phyloP scores from a whole-genome alignment of 2,797 vertebrate genomes.

The Hephaestus fuliginosus region DNA sequence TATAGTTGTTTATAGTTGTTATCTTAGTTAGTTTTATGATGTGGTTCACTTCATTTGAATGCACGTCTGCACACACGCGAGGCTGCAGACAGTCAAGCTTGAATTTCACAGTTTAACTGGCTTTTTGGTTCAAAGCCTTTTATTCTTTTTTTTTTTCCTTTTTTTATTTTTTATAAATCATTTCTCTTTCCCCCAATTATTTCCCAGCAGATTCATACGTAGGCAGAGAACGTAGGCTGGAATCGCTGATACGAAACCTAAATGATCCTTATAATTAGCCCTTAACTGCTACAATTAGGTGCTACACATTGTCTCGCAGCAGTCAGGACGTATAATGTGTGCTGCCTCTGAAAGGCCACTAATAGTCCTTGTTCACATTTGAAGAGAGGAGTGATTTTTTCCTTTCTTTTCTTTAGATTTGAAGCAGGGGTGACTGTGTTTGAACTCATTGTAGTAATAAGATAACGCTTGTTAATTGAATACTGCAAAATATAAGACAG shows the following conservation, averaged over 20 bases:
- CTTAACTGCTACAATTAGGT: slow-evolving; percentile 49
- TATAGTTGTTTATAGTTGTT: slow-evolving; percentile 8
- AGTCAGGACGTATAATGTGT: slow-evolving; percentile 16
- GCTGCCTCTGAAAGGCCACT: slow-evolving; percentile 13
- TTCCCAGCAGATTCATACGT: slow-evolving; percentile 52
- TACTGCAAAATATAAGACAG: not conserved
- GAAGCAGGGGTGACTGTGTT: not conserved
- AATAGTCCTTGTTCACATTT: slow-evolving; percentile 26
- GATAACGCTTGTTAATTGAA: not conserved
- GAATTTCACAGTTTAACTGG: slow-evolving; percentile 41
- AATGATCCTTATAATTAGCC: slow-evolving; percentile 66
- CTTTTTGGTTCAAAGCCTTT: slow-evolving; percentile 38
- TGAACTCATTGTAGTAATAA: not conserved
- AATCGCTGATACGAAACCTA: slow-evolving; percentile 50
- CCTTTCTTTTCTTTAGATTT: not conserved
- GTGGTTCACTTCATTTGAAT: slow-evolving; percentile 26
- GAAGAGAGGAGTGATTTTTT: not conserved
- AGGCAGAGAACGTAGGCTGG: slow-evolving; percentile 65
- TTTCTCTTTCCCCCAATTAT: slow-evolving; percentile 45
- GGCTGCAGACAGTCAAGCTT: slow-evolving; percentile 19
- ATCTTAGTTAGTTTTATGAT: slow-evolving; percentile 25
- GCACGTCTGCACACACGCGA: slow-evolving; percentile 4
- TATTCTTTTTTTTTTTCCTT: slow-evolving; percentile 21
- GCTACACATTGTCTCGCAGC: slow-evolving; percentile 42
- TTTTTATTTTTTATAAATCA: not conserved